Base-by-base conservation (phyloP, 2,113 vertebrate species). In the Anthoscopus minutus region DNA sequence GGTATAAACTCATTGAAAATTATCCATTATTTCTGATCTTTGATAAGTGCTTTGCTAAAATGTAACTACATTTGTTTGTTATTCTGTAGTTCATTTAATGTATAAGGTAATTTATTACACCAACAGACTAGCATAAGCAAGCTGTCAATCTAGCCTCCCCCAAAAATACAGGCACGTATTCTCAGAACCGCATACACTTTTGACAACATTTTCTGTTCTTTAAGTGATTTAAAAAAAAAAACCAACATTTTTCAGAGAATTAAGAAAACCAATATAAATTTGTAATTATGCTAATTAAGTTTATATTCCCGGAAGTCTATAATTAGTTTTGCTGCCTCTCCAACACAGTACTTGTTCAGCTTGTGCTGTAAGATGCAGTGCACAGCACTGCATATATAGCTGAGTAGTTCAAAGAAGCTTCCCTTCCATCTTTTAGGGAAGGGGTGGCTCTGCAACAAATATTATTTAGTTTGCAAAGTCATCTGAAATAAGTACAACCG, bases 261-360 rank as follows among this genome's bases (percentile, higher is more conserved):
- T 73, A 90, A 73, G 50, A 61, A 83, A 86, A 58, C 7, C 15
- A 70, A 1, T n/a, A 73, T 38, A 27, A 67, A 88, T 81, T 81
- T 67, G 54, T 42, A 74, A 79, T 88, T 48, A 85, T 25, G 47
- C 44, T 73, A 83, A 80, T 77, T 83, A 67, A 28, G 20, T 79
- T 86, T 86, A 28, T 85, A 90, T 80, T 92, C 74, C 74, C 31
- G 3, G 31, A 94, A 81, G 37, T 58, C 66, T 82, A 15, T 38
- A 91, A 96, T 86, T 88, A 87, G 89, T 76, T 79, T 80, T 85
- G 33, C 51, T 89, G 51, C 54, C 79, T 85, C 58, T 85, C 57
- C 0, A 0, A 85, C 31, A 65, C 11, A 48, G 53, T 23, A 38
- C 30, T 76, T 50, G 3, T 72, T 65, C 84, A 65, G 60, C 51